phyloP scores from a whole-genome alignment of 2,113 vertebrate species.

The Trogon surrucura region DNA sequence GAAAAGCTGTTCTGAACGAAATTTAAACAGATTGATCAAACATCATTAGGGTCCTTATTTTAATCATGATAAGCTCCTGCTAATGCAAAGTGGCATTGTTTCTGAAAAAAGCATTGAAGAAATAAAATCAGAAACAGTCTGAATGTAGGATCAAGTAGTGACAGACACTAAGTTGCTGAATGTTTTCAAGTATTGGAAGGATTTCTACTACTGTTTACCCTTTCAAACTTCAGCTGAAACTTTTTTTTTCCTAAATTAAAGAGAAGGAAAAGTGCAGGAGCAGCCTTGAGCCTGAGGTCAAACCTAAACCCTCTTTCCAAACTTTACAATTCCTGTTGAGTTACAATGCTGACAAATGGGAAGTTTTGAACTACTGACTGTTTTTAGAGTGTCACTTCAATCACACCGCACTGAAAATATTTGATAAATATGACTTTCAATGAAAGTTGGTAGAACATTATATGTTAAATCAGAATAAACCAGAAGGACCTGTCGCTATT shows the following conservation, averaged over 20 bases:
- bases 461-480: slow-evolving; percentile 12
- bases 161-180: neutral
- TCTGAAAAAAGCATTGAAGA: neutral
- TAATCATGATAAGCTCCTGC: neutral
- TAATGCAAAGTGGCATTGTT: neutral
- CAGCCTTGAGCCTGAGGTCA: neutral
- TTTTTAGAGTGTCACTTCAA: slow-evolving; percentile 10
- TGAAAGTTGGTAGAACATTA: neutral
- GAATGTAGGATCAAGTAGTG: neutral
- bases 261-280: neutral
- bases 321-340: neutral
- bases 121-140: neutral
- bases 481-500: neutral
- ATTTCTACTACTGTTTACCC: neutral
- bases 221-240: neutral
- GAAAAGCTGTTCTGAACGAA: neutral
- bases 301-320: neutral
- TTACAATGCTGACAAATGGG: neutral
- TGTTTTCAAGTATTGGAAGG: neutral
- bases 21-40: neutral
- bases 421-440: slow-evolving; percentile 8
- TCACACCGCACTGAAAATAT: slow-evolving; percentile 10
- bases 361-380: neutral
- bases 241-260: neutral
- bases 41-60: neutral